Base-by-base conservation (phyloP, 2,888 invertebrate genomes). In the Drosophila cracens region DNA sequence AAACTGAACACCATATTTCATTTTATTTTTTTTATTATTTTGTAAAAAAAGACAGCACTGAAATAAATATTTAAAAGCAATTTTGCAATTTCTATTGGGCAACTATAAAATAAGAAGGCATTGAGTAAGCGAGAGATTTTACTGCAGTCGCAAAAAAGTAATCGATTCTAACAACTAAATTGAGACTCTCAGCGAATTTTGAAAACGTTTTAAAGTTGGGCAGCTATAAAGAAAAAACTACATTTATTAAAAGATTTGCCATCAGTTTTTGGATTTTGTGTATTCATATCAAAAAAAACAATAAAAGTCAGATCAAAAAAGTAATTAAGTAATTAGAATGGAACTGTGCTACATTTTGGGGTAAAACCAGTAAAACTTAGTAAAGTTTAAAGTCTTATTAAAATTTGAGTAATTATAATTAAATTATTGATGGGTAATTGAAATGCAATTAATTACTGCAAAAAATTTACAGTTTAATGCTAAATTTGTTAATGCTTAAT, bases 61-160 rank as follows among this genome's bases (percentile, higher is more conserved):
- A 43, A 49, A 34, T 38, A 40, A 43, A 59, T 46, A 7, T 16
- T 4, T 53, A 4, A 27, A 43, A 18, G 58, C 70, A 77, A 38
- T 60, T 31, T 67, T 66, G 79, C 82, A 89, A 89, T 21, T 65
- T 3, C 4, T 2, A 82, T 89, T 84, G 70, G 82, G 73, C 27
- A 25, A 10, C 4, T 5, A 7, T 7, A 34, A 49, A 18, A n/a
- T 8, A 1, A 10, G 7, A 27, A 67, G 40, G 48, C 34, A 48
- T 65, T 53, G 27, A 4, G 38, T 27, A 18, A 8, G 11, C 2
- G 10, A 18, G 29, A 51, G 18, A 33, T 29, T 18, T 18, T 0
- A 21, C 4, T 6, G 46, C 13, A 13, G 25, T 13, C 13, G 46
- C 4, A n/a, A n/a, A n/a, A n/a, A n/a, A n/a, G n/a, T n/a, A n/a